Conservation (phyloP, 1,140 invertebrate species). For the Nilaparvata lugens region DNA sequence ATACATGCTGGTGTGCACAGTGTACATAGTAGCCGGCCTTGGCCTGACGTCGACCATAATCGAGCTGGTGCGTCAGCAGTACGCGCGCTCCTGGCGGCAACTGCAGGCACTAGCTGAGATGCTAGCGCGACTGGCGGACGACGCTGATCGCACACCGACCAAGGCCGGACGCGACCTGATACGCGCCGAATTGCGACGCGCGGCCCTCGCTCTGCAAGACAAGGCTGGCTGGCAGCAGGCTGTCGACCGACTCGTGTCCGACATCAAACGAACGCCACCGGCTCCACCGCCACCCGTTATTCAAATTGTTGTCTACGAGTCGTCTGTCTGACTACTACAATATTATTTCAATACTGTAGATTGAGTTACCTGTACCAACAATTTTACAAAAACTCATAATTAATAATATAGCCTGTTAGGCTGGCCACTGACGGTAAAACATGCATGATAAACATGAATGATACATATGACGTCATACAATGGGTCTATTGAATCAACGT, state of each 20-base stretch:
- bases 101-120: constrained; percentile 70
- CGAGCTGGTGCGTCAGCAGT: constrained; percentile 74
- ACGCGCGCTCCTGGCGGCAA: constrained; percentile 74
- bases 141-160: constrained; percentile 57
- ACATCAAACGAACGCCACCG: constrained; percentile 12
- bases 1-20: constrained; percentile 80
- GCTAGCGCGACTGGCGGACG: constrained; percentile 48
- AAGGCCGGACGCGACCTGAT: constrained; percentile 55
- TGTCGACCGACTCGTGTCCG: constrained; percentile 14
- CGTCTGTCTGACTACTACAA: constrained; percentile 47
- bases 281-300: constrained; percentile 41
- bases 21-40: constrained; percentile 89
- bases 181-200: constrained; percentile 53
- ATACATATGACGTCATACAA: too few species aligned
- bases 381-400: too few species aligned
- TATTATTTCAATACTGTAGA: too few species aligned
- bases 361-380: too few species aligned
- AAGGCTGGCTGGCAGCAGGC: constrained; percentile 21
- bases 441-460: too few species aligned
- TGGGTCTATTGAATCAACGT: too few species aligned
- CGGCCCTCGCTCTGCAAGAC: constrained; percentile 47
- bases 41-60: constrained; percentile 92
- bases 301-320: constrained; percentile 79
- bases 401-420: too few species aligned
- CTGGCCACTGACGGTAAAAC: too few species aligned